Conservation (phyloP, 2,113 vertebrate species). For the Macaca mulatta region DNA sequence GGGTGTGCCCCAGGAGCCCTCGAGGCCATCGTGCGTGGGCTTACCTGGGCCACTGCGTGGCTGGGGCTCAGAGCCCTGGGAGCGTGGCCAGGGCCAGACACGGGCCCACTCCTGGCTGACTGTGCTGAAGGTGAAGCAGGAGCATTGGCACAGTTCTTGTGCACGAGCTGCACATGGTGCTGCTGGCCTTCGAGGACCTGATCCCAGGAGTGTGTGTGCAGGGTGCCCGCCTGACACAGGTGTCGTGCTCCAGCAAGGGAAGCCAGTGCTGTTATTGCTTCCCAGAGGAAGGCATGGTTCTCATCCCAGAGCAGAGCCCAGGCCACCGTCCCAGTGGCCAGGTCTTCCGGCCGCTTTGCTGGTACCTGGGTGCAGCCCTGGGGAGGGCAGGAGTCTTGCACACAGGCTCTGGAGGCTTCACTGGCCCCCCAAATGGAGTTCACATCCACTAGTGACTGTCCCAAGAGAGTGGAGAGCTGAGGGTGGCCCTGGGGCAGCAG, state of each 20-base stretch:
- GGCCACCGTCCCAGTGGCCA: too few relatives aligned
- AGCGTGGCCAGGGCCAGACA: too few relatives aligned
- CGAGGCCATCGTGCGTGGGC: too few relatives aligned
- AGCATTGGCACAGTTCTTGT: too few relatives aligned
- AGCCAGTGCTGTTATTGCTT: not conserved
- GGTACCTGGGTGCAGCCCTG: not conserved
- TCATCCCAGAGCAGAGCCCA: not conserved
- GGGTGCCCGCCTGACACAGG: not conserved
- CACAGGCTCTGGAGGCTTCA: not conserved
- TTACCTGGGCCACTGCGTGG: too few relatives aligned
- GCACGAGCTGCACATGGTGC: too few relatives aligned
- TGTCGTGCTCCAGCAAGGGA: too few relatives aligned
- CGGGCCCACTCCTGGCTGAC: too few relatives aligned
- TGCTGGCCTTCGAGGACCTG: too few relatives aligned
- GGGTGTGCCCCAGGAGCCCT: not conserved
- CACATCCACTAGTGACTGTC: not conserved
- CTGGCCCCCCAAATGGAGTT: not conserved
- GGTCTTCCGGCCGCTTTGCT: not conserved
- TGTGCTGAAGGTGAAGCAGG: not conserved
- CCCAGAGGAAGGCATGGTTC: not conserved
- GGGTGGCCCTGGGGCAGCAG: too few relatives aligned
- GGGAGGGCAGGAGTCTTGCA: not conserved
- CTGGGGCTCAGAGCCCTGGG: too few relatives aligned
- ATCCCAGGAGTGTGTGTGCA: not conserved
- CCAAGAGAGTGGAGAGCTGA: not conserved